Base-by-base conservation (phyloP, 2,888 invertebrate species). In the Toxonevra muliebris region DNA sequence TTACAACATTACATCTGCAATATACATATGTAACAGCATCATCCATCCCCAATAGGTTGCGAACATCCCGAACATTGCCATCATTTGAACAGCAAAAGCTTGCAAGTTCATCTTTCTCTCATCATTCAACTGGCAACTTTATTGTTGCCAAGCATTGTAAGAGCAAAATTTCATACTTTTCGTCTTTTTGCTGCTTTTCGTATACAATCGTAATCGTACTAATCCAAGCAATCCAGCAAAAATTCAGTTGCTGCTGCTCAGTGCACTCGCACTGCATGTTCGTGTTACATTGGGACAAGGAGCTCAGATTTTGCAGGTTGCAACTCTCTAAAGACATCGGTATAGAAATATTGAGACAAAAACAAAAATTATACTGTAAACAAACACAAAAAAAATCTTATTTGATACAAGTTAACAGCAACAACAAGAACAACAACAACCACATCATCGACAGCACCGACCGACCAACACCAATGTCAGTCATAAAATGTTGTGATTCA, bases 211-310 rank as follows among this genome's bases (percentile, higher is more conserved):
- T 15, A 15, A 11, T 15, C 48, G 15, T 8, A 13, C 5, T 48
- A 48, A 48, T 48, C 11, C 48, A 48, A 17, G 15, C 20, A 12
- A 13, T 15, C 15, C 53, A 53, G 3, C 20, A 53, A 15, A 53
- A 11, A 11, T 12, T 13, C 17, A 11, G 42, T 41, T 58, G 13
- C 58, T 20, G 11, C 48, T 60, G 48, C 73, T 79, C 76, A 78
- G 77, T 76, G 82, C 83, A 83, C 82, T 84, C 82, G 82, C 81
- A 84, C 84, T 84, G 84, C 84, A 84, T 83, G 82, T 82, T 83
- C 82, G 78, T 82, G 84, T 84, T 84, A 84, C 84, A 84, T 84
- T 81, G 82, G 82, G 80, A 84, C 76, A 80, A 84, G 84, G 84
- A 82, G 84, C 84, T 76, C 84, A 84, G 84, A 83, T 82, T 76